Percentiles rank a stretch among this genome's conserved stretches.
phyloP scores from a whole-genome alignment of 1,140 invertebrate species.

The Macrosteles quadrilineatus region DNA sequence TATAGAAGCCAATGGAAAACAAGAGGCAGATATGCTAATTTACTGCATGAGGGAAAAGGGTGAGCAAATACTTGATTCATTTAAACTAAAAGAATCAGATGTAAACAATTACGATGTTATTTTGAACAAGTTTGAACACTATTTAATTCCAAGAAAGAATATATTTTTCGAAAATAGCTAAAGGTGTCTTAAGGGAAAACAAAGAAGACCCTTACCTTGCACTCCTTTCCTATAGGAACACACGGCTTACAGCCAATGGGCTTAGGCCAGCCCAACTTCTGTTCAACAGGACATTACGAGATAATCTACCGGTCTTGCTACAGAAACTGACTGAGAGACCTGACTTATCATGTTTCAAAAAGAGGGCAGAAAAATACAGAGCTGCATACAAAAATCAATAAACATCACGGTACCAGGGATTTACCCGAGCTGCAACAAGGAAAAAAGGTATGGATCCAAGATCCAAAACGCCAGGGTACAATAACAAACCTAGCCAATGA shows the following conservation, averaged over 20 bases:
- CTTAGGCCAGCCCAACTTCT: neutral
- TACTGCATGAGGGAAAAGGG: no score
- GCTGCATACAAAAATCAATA: neutral
- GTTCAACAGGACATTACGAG: neutral
- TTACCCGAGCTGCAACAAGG: neutral
- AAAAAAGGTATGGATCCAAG: neutral
- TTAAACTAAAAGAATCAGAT: no score
- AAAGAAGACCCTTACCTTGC: neutral
- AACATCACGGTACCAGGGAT: neutral
- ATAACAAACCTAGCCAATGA: neutral
- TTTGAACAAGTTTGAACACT: no score
- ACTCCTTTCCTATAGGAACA: neutral
- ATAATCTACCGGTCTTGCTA: constrained; percentile 2
- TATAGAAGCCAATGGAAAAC: no score
- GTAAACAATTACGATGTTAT: no score
- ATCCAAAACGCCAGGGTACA: neutral
- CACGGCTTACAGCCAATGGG: neutral
- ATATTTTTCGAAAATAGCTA: neutral
- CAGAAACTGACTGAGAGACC: neutral
- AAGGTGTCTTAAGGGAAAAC: neutral
- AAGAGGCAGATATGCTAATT: no score
- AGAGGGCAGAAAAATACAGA: neutral
- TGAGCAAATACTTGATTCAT: no score
- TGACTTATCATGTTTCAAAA: neutral
- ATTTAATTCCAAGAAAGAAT: no score